phyloP scores from a whole-genome alignment of 1,140 invertebrate genomes.

The Tribolium castaneum region DNA sequence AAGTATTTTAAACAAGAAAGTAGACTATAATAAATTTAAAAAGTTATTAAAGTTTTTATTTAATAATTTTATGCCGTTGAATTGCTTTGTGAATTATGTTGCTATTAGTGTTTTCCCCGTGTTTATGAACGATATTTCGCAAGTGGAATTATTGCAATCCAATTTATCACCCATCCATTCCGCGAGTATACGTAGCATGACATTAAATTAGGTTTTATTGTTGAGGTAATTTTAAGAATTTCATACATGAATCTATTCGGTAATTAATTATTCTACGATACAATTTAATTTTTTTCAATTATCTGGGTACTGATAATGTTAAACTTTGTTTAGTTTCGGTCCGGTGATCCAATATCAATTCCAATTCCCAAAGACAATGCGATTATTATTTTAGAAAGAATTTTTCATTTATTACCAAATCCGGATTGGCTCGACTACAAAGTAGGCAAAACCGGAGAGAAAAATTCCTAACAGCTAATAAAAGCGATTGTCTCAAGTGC shows the following conservation, averaged over 20 bases:
- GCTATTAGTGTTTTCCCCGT: too few relatives aligned
- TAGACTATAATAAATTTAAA: too few relatives aligned
- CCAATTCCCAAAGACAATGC: slow-evolving; percentile 26
- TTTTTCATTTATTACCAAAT: slow-evolving; percentile 33
- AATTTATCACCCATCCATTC: slow-evolving; percentile 7
- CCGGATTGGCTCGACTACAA: not conserved
- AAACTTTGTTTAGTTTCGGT: slow-evolving; percentile 28
- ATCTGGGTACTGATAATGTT: slow-evolving; percentile 17
- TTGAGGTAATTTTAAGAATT: not conserved
- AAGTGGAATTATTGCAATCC: not conserved
- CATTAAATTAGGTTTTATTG: slow-evolving; percentile 1
- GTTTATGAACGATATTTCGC: too few relatives aligned
- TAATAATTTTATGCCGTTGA: too few relatives aligned
- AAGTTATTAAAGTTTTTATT: too few relatives aligned
- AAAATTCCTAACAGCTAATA: slow-evolving; percentile 1
- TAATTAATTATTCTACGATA: slow-evolving; percentile 13
- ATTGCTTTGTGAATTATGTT: too few relatives aligned
- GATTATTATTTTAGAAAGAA: slow-evolving; percentile 28
- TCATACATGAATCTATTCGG: not conserved
- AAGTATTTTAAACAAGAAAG: too few relatives aligned
- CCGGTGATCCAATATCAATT: slow-evolving; percentile 26
- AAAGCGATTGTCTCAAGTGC: not conserved
- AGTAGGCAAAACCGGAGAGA: not conserved
- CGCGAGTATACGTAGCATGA: not conserved
- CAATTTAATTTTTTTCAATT: slow-evolving; percentile 33